Percentiles rank a stretch among this genome's conserved stretches.
Conservation (phyloP, 2,797 vertebrate genomes). For the Sus cebifrons region DNA sequence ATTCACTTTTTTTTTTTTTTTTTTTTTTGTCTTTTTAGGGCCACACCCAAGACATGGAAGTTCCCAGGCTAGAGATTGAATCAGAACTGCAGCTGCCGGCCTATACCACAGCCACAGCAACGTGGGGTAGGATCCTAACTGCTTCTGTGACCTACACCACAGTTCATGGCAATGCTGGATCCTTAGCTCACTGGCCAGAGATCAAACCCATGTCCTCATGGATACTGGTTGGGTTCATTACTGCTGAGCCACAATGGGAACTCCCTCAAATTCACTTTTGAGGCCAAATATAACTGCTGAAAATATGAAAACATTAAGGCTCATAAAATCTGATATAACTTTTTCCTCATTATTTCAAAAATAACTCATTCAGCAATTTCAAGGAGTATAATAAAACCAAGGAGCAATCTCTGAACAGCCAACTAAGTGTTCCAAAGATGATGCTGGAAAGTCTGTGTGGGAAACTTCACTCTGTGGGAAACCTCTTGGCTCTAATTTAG, state of each 20-base stretch:
- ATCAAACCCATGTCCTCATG: too few species aligned
- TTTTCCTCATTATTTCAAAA: constrained; percentile 62
- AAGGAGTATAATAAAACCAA: neutral
- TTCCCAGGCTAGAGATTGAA: too few species aligned
- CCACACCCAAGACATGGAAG: too few species aligned
- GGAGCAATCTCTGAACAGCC: neutral
- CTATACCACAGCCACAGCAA: too few species aligned
- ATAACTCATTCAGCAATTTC: neutral
- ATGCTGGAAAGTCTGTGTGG: neutral
- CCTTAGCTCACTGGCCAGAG: too few species aligned
- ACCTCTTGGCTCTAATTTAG: neutral
- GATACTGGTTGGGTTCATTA: too few species aligned
- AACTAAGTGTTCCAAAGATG: neutral
- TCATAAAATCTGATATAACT: neutral
- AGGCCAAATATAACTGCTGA: neutral
- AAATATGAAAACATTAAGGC: constrained; percentile 54
- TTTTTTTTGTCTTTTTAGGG: too few species aligned
- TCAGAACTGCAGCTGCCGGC: too few species aligned
- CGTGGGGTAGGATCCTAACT: too few species aligned
- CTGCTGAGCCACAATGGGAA: too few species aligned
- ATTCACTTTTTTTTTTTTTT: constrained; percentile 28
- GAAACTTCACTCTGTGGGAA: neutral
- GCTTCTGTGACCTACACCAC: too few species aligned
- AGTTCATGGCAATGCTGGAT: too few species aligned
- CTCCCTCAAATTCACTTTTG: neutral